A percentile compares a stretch with the other conserved stretches of the same genome.
Conservation (phyloP, 2,113 vertebrate genomes). For the Odocoileus hemionus region DNA sequence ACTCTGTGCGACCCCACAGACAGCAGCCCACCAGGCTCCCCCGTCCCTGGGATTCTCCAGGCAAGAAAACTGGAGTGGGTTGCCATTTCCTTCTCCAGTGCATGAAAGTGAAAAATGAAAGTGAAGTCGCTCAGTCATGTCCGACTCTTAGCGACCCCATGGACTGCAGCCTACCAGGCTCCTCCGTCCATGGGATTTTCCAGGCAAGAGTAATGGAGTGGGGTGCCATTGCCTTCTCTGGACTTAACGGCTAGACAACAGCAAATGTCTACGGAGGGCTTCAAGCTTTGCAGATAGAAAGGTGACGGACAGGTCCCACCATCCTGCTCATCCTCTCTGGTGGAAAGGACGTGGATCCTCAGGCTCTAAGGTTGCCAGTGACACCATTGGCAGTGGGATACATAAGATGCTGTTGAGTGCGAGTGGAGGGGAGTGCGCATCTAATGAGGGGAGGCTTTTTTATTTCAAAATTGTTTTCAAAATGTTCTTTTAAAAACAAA, state of each 20-base stretch:
- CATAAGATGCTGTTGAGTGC: background rate
- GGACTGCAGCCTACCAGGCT: too few relatives aligned
- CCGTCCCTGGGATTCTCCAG: too few relatives aligned
- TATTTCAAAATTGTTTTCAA: background rate
- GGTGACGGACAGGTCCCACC: background rate
- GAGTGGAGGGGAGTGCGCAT: rapidly evolving
- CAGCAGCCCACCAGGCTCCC: too few relatives aligned
- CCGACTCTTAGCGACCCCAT: too few relatives aligned
- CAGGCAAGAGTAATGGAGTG: too few relatives aligned
- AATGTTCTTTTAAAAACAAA: background rate
- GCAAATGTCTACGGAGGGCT: background rate
- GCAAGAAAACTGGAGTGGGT: too few relatives aligned
- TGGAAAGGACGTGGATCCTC: rapidly evolving
- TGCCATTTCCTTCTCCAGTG: too few relatives aligned
- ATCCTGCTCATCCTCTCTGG: background rate
- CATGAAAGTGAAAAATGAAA: too few relatives aligned
- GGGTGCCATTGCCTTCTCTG: too few relatives aligned
- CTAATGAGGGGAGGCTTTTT: background rate
- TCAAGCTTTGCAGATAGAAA: background rate
- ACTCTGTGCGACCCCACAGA: too few relatives aligned
- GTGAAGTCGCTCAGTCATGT: too few relatives aligned
- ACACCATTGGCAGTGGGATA: rapidly evolving
- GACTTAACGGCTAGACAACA: background rate
- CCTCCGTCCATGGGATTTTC: too few relatives aligned
- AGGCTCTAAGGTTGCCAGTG: rapidly evolving